These are phyloP conservation scores for Gallinago nigripennis DNA, from an alignment of 2,797 vertebrate genomes.

Conservation along the genomic window DNA sequence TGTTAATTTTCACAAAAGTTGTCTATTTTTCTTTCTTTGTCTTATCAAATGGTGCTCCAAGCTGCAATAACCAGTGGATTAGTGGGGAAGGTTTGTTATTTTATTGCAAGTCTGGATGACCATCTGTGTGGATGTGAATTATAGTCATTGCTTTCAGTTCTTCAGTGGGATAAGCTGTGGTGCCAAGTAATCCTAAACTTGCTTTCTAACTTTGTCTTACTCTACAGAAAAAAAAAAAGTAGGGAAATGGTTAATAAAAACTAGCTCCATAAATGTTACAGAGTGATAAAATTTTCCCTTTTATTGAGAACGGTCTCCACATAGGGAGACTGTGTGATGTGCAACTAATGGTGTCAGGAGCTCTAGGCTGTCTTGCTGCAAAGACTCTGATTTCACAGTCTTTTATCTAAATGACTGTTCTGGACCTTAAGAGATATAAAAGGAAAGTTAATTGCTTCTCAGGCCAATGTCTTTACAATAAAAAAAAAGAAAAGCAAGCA, in stretches of 20 bases:
- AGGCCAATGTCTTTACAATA: not conserved
- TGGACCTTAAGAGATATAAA: not conserved
- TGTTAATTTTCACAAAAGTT: constrained; percentile 1
- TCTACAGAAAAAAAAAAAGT: not conserved
- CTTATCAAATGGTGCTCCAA: not conserved
- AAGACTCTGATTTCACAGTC: not conserved
- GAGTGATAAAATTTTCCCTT: not conserved
- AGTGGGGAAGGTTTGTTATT: not conserved
- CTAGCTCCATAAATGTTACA: not conserved
- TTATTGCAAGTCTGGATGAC: not conserved
- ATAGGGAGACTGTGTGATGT: not conserved
- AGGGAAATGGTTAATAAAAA: not conserved
- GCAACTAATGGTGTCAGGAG: not conserved
- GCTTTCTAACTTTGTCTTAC: not conserved
- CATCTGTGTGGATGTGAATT: not conserved
- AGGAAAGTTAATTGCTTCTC: not conserved
- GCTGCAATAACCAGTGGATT: not conserved
- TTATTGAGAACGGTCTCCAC: not conserved
- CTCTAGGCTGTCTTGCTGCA: not conserved
- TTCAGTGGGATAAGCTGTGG: not conserved
- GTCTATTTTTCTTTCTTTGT: not conserved
- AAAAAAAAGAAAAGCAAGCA: not conserved
- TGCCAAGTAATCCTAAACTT: not conserved
- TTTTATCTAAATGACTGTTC: not conserved
- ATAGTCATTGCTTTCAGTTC: fast-evolving